These are phyloP conservation scores for Agrochola lychnidis DNA, from an alignment of 2,888 invertebrate genomes.

Conservation along the genomic window DNA sequence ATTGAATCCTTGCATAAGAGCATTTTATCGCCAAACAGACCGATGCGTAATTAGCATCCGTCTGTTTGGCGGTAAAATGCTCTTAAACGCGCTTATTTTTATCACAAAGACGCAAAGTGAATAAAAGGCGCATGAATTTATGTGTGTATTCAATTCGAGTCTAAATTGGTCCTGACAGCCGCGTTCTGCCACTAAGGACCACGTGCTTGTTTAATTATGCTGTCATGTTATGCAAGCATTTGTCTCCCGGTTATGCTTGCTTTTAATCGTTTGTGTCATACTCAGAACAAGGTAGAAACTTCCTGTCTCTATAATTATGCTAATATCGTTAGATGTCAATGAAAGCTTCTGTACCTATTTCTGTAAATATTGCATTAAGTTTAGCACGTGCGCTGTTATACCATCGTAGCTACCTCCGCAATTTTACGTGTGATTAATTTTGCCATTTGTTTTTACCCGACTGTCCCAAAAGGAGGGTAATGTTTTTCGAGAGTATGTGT, in stretches of 20 bases:
- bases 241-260: conserved; percentile 9
- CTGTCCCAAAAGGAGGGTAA: too few species aligned
- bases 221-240: conserved; percentile 54
- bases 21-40: conserved; percentile 50
- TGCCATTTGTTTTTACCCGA: neutral
- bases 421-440: too few species aligned
- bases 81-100: conserved; percentile 61
- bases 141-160: conserved; percentile 73
- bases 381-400: neutral
- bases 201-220: conserved; percentile 42
- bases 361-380: neutral
- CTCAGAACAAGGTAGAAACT: neutral
- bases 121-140: conserved; percentile 72
- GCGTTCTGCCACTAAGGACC: conserved; percentile 45
- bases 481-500: too few species aligned
- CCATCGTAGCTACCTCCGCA: neutral
- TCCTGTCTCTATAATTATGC: conserved; percentile 15
- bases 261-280: conserved; percentile 14
- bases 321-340: neutral
- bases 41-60: conserved; percentile 46
- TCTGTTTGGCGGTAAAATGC: too few species aligned
- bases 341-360: conserved; percentile 13
- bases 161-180: conserved; percentile 75
- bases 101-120: conserved; percentile 68
- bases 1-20: conserved; percentile 53